Percentiles rank a stretch among this genome's conserved stretches.
phyloP scores from a whole-genome alignment of 2,888 invertebrate species.

The Phengaris alcon region DNA sequence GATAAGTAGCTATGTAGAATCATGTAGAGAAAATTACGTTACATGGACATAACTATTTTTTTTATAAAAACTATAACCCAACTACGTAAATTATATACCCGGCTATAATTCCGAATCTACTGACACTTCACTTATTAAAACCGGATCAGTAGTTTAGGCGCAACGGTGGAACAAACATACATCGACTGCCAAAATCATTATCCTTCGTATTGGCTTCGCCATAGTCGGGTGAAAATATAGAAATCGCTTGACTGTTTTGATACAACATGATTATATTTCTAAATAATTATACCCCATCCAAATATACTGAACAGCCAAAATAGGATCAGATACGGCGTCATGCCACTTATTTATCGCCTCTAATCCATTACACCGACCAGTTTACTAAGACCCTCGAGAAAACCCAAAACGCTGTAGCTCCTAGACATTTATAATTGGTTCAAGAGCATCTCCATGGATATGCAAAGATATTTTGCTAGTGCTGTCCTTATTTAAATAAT shows the following conservation, averaged over 20 bases:
- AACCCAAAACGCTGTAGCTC: neutral
- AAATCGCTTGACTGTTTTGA: neutral
- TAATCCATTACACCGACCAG: conserved; percentile 54
- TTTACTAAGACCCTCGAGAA: conserved; percentile 1
- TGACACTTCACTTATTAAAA: too few species aligned
- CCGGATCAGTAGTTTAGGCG: too few species aligned
- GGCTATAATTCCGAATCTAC: too few species aligned
- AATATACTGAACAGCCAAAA: conserved; percentile 61
- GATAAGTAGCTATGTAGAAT: too few species aligned
- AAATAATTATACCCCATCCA: conserved; percentile 33
- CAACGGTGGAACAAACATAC: too few species aligned
- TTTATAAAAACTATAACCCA: too few species aligned
- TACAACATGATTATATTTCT: conserved; percentile 11
- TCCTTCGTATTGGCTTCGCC: too few species aligned
- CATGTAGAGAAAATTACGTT: too few species aligned
- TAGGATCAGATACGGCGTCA: conserved; percentile 54
- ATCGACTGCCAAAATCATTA: too few species aligned
- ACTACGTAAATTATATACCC: too few species aligned
- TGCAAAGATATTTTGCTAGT: conserved; percentile 36
- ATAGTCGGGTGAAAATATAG: neutral
- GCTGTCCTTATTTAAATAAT: conserved; percentile 10
- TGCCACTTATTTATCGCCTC: conserved; percentile 69
- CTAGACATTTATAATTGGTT: conserved; percentile 25
- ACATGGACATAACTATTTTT: too few species aligned
- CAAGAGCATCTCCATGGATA: conserved; percentile 34